Conservation (phyloP, 2,888 invertebrate genomes). For the Lasioglossum pauxillum region DNA sequence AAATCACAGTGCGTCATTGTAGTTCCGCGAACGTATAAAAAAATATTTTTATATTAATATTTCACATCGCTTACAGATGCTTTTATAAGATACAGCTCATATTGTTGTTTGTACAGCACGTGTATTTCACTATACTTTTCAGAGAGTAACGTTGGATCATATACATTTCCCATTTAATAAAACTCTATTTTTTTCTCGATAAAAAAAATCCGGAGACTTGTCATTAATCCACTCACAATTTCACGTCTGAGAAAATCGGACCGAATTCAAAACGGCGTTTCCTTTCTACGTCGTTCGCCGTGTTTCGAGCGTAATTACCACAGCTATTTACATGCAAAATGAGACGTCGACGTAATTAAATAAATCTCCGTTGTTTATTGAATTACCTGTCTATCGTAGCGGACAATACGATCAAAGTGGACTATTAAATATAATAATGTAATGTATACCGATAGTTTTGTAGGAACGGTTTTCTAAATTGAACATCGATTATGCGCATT, state of each 20-base stretch:
- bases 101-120: conserved; percentile 62
- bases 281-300: background rate
- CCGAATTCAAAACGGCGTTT: background rate
- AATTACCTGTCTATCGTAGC: conserved; percentile 35
- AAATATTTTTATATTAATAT: conserved; percentile 55
- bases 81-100: conserved; percentile 53
- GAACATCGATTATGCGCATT: conserved; percentile 49
- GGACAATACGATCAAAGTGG: conserved; percentile 26
- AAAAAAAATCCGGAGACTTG: background rate
- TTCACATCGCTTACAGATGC: conserved; percentile 51
- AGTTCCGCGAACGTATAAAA: conserved; percentile 27
- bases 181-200: conserved; percentile 44
- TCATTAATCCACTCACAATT: background rate
- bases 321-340: conserved; percentile 20
- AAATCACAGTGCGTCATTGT: conserved; percentile 38
- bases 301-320: background rate
- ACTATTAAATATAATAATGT: background rate
- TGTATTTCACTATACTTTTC: conserved; percentile 38
- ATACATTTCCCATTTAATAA: conserved; percentile 54
- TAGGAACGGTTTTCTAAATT: conserved; percentile 53
- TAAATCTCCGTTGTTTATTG: conserved; percentile 36
- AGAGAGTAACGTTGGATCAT: conserved; percentile 40
- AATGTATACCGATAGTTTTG: conserved; percentile 4
- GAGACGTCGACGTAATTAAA: conserved; percentile 14
- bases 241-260: background rate